These are phyloP conservation scores for Tortricodes alternella DNA, from an alignment of 2,888 invertebrate species.

Conservation along the genomic window DNA sequence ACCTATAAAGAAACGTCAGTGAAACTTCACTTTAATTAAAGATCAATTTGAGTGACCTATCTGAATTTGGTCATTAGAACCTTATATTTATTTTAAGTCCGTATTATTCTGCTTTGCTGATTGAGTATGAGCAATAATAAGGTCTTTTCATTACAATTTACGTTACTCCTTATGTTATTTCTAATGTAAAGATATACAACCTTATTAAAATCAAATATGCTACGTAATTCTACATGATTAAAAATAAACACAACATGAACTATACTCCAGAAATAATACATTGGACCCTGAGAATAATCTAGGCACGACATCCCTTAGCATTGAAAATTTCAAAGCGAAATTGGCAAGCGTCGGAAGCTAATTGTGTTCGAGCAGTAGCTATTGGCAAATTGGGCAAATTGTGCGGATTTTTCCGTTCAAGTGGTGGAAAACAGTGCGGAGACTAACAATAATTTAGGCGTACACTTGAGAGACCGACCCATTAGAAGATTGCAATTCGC, in stretches of 20 bases:
- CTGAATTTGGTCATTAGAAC: too few relatives aligned
- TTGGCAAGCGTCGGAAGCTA: slow-evolving; percentile 25
- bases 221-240: too few relatives aligned
- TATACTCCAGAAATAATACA: background rate
- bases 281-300: background rate
- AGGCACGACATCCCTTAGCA: slow-evolving; percentile 1
- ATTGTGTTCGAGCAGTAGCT: slow-evolving; percentile 35
- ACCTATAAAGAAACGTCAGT: too few relatives aligned
- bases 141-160: too few relatives aligned
- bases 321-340: slow-evolving; percentile 27
- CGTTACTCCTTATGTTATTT: too few relatives aligned
- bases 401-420: slow-evolving; percentile 52
- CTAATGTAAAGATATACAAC: too few relatives aligned
- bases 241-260: background rate
- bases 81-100: too few relatives aligned
- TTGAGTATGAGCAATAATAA: too few relatives aligned
- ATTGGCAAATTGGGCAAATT: slow-evolving; percentile 52
- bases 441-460: slow-evolving; percentile 46
- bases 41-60: too few relatives aligned
- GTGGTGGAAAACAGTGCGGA: slow-evolving; percentile 48
- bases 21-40: too few relatives aligned
- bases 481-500: slow-evolving; percentile 63
- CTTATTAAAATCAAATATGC: too few relatives aligned
- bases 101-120: too few relatives aligned
- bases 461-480: slow-evolving; percentile 45